Percentiles rank a stretch among this genome's conserved stretches.
These are phyloP conservation scores for Rhabdophis nuchalis DNA, from an alignment of 2,797 vertebrate genomes.

Conservation along the genomic window DNA sequence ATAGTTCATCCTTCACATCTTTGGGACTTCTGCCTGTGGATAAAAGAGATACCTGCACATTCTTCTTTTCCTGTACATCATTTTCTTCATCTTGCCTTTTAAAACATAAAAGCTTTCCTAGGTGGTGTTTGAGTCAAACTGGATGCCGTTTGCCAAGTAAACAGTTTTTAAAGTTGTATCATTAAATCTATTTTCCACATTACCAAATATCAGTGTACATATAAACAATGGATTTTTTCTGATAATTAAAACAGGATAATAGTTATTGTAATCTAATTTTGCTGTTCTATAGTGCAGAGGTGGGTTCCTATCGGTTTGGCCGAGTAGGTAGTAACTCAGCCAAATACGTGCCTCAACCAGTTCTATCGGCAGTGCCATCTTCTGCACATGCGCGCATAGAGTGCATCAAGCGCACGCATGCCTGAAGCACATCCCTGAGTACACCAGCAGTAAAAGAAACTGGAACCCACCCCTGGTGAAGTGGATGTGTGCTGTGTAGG, in stretches of 20 bases:
- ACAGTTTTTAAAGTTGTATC: not conserved
- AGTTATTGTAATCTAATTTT: not conserved
- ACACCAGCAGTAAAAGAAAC: too few relatives aligned
- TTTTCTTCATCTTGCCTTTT: not conserved
- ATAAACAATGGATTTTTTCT: not conserved
- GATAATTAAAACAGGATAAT: not conserved
- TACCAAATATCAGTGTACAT: rapidly evolving
- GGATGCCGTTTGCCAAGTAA: not conserved
- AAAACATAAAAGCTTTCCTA: not conserved
- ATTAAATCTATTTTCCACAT: not conserved
- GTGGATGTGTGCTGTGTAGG: too few relatives aligned
- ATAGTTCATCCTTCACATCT: not conserved
- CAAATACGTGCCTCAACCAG: too few relatives aligned
- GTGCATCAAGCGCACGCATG: too few relatives aligned
- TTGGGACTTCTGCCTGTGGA: not conserved
- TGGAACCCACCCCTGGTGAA: too few relatives aligned
- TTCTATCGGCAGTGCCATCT: too few relatives aligned
- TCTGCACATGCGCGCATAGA: too few relatives aligned
- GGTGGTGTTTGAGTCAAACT: not conserved
- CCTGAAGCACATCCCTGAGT: too few relatives aligned
- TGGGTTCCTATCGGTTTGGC: too few relatives aligned
- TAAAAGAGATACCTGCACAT: not conserved
- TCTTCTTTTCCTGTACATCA: not conserved
- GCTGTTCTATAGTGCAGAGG: too few relatives aligned
- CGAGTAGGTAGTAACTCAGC: too few relatives aligned